phyloP scores from a whole-genome alignment of 2,888 invertebrate species.

The Agonopterix heracliana region DNA sequence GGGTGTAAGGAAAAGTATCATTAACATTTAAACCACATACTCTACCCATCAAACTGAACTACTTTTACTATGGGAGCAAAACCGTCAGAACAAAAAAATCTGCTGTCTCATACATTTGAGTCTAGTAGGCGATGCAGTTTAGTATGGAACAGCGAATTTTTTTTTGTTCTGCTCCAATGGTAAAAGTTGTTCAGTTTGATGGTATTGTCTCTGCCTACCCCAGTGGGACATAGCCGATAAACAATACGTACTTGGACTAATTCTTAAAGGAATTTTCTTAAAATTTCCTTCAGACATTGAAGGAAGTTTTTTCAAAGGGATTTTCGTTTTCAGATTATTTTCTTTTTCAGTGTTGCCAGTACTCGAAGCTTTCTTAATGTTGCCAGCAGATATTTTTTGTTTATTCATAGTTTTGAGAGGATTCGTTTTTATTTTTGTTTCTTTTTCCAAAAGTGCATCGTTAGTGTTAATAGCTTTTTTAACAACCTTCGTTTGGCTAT shows the following conservation, averaged over 20 bases:
- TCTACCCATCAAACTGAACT: too few species aligned
- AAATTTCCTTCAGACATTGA: conserved; percentile 13
- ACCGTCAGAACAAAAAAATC: too few species aligned
- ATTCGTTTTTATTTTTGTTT: neutral
- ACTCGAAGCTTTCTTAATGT: conserved; percentile 5
- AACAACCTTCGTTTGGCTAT: neutral
- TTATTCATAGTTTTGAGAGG: neutral
- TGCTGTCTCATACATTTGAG: too few species aligned
- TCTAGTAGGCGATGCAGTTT: too few species aligned
- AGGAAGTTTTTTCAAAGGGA: conserved; percentile 34
- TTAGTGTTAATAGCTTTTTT: neutral
- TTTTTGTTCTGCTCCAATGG: too few species aligned
- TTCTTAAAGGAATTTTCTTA: conserved; percentile 31
- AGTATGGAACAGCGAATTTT: too few species aligned
- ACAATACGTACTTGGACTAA: conserved; percentile 54
- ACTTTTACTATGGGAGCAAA: too few species aligned
- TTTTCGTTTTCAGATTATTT: conserved; percentile 28
- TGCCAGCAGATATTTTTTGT: conserved; percentile 4
- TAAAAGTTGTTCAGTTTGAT: too few species aligned
- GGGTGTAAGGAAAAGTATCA: too few species aligned
- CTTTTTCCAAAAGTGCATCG: neutral
- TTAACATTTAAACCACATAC: too few species aligned
- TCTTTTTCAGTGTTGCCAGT: conserved; percentile 16
- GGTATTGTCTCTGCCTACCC: too few species aligned
- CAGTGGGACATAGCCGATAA: too few species aligned